Percentiles rank a stretch among this genome's conserved stretches.
phyloP scores from a whole-genome alignment of 2,113 vertebrate genomes.

The Dissostichus mawsoni region DNA sequence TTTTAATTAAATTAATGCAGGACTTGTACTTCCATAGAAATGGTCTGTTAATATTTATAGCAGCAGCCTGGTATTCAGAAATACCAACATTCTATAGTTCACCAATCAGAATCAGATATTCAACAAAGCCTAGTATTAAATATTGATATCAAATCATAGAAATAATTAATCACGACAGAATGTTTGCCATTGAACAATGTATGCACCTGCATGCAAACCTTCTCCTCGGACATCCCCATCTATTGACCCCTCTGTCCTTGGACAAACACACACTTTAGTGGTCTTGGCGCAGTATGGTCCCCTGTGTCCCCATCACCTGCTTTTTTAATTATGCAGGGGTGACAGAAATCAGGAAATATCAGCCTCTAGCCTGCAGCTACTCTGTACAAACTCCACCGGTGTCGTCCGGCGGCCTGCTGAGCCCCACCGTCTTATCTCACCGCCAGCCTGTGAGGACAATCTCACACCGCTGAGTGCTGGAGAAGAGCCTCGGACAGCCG shows the following conservation, averaged over 20 bases:
- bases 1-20: too few species aligned
- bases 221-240: conserved; percentile 19
- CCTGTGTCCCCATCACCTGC: conserved; percentile 68
- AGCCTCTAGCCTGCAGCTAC: conserved; percentile 38
- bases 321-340: conserved; percentile 47
- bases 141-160: not conserved
- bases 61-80: too few species aligned
- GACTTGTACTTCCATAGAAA: too few species aligned
- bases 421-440: conserved; percentile 62
- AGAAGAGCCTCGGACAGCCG: conserved; percentile 52
- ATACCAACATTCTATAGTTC: too few species aligned
- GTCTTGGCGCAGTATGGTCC: conserved; percentile 49
- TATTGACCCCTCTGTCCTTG: conserved; percentile 33
- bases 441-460: conserved; percentile 59
- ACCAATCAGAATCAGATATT: too few species aligned
- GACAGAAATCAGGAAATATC: conserved; percentile 65
- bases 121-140: too few species aligned
- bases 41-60: too few species aligned
- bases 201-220: not conserved
- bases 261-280: conserved; percentile 44
- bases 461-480: conserved; percentile 56
- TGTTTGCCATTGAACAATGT: not conserved
- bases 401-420: conserved; percentile 56
- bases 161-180: not conserved
- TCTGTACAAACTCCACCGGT: conserved; percentile 33